These are phyloP conservation scores for Maniola hyperantus DNA, from an alignment of 2,888 invertebrate genomes.

Conservation along the genomic window DNA sequence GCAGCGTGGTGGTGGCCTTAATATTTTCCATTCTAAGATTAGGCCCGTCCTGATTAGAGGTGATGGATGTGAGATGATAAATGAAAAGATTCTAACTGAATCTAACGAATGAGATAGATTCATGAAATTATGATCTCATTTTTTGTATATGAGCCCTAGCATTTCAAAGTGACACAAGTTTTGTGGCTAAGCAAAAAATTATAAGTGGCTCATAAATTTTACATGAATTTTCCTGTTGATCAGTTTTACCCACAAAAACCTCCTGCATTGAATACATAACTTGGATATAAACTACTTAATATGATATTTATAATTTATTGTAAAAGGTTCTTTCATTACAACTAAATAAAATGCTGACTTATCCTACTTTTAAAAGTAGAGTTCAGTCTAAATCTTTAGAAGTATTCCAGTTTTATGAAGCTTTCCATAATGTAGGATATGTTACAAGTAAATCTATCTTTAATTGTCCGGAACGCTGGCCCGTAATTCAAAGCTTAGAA, in stretches of 20 bases:
- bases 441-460: constrained; percentile 33
- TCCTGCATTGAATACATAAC: not conserved
- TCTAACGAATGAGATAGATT: not conserved
- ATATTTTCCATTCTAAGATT: too few relatives aligned
- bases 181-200: not conserved
- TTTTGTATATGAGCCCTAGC: not conserved
- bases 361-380: constrained; percentile 13
- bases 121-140: not conserved
- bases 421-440: constrained; percentile 19
- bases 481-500: constrained; percentile 72
- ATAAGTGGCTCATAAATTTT: not conserved
- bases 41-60: too few relatives aligned
- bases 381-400: constrained; percentile 15
- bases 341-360: not conserved
- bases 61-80: too few relatives aligned
- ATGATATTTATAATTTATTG: too few relatives aligned
- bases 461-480: constrained; percentile 32
- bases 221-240: too few relatives aligned
- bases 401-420: constrained; percentile 21
- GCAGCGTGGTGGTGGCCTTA: too few relatives aligned
- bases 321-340: too few relatives aligned
- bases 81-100: too few relatives aligned
- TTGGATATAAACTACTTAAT: not conserved
- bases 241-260: not conserved
- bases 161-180: not conserved